Conservation (phyloP, 2,888 invertebrate species). For the Polydesmus complanatus region DNA sequence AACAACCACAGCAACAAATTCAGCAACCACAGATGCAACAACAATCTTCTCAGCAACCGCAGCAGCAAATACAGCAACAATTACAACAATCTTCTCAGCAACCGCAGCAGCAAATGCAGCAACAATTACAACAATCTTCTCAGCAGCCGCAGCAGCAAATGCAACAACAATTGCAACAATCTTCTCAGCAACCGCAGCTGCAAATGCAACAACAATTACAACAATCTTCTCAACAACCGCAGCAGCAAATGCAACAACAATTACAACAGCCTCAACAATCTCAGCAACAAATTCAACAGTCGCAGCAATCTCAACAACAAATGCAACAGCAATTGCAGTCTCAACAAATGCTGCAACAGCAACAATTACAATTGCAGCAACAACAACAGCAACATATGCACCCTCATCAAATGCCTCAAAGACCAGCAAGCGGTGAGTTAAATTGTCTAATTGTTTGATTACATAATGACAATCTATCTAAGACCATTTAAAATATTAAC, state of each 20-base stretch:
- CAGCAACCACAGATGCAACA: slow-evolving; percentile 22
- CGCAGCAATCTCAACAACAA: slow-evolving; percentile 22
- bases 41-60: slow-evolving; percentile 25
- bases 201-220: slow-evolving; percentile 18
- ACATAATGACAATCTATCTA: too few relatives aligned
- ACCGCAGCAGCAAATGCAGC: slow-evolving; percentile 17
- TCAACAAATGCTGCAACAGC: slow-evolving; percentile 26
- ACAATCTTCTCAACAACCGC: not conserved
- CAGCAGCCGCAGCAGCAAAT: slow-evolving; percentile 17
- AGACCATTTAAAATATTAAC: too few relatives aligned
- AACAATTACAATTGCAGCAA: slow-evolving; percentile 3
- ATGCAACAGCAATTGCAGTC: slow-evolving; percentile 24
- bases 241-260: slow-evolving; percentile 24
- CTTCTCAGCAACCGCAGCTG: slow-evolving; percentile 28
- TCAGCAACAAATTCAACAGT: slow-evolving; percentile 23
- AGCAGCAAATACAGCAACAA: slow-evolving; percentile 27
- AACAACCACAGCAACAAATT: slow-evolving; percentile 37
- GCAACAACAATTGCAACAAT: slow-evolving; percentile 38
- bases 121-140: not conserved
- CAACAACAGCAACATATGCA: slow-evolving; percentile 25
- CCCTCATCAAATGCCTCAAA: slow-evolving; percentile 13
- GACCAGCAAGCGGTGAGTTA: slow-evolving; percentile 21
- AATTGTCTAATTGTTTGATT: too few relatives aligned
- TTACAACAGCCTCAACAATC: slow-evolving; percentile 20
- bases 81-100: slow-evolving; percentile 26